Evolutionary conservation across 2,797 vertebrate species (phyloP).

Genomic region (Halcyon leucocephala): DNA sequence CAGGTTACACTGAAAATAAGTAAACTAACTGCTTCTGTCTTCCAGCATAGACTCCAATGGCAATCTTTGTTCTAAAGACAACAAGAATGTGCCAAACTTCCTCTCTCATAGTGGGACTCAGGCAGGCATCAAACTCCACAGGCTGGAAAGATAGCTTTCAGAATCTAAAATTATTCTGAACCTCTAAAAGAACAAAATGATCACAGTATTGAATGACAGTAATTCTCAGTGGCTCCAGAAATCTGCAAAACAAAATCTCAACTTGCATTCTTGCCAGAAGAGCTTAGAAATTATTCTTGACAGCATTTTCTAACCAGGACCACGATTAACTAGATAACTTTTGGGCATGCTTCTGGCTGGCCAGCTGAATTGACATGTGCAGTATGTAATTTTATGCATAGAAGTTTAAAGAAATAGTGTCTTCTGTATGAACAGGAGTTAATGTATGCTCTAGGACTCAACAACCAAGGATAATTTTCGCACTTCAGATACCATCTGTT

Average conservation of each 20-base stretch:
- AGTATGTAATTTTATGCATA: not conserved
- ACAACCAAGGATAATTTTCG: not conserved
- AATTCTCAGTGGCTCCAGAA: not conserved
- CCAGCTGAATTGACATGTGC: not conserved
- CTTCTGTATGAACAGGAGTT: not conserved
- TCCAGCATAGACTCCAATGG: not conserved
- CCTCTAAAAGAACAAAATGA: not conserved
- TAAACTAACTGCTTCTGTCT: not conserved
- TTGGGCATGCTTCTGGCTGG: not conserved
- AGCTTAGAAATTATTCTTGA: not conserved
- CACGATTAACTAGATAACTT: not conserved
- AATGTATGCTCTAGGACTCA: not conserved
- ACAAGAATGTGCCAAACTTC: not conserved
- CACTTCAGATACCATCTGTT: not conserved
- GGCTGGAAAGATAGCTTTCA: not conserved
- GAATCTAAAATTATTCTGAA: not conserved
- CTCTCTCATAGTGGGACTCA: rapidly evolving
- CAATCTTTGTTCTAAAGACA: not conserved
- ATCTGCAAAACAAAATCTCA: not conserved
- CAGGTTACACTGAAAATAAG: not conserved
- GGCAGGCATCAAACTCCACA: not conserved
- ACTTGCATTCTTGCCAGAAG: not conserved
- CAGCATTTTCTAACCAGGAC: not conserved
- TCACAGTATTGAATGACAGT: not conserved
- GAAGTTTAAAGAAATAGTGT: not conserved